These are phyloP conservation scores for Phyllotreta striolata DNA, from an alignment of 2,888 invertebrate species.

Conservation along the genomic window DNA sequence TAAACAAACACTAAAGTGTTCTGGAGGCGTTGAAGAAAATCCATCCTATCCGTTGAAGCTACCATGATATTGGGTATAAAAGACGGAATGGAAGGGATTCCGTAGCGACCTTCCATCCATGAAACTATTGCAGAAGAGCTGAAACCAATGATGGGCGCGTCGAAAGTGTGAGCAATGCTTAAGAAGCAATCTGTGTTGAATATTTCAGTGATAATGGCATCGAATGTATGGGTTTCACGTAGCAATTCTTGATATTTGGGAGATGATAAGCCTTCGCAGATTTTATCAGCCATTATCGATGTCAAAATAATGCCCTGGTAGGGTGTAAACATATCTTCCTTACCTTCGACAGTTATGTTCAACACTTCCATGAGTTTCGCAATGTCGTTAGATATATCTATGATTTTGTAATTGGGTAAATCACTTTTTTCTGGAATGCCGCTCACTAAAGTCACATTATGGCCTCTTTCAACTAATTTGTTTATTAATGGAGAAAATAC, in stretches of 20 bases:
- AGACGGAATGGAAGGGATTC: conserved; percentile 62
- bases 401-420: no score
- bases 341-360: no score
- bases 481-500: no score
- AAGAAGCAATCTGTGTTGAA: conserved; percentile 78
- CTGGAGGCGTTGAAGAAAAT: conserved; percentile 56
- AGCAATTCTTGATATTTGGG: conserved; percentile 47
- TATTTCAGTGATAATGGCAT: conserved; percentile 71
- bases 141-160: conserved; percentile 60
- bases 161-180: conserved; percentile 69
- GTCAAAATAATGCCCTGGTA: no score
- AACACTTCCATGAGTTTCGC: no score
- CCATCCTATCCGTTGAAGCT: conserved; percentile 52
- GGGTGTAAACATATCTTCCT: no score
- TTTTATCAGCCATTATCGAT: no score
- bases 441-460: no score
- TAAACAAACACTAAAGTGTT: conserved; percentile 55
- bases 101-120: conserved; percentile 62
- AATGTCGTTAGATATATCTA: no score
- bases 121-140: conserved; percentile 39
- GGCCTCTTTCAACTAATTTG: no score
- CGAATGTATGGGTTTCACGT: conserved; percentile 65
- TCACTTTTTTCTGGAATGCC: no score
- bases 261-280: no score
- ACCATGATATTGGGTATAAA: conserved; percentile 63